These are phyloP conservation scores for Diogma glabrata DNA, from an alignment of 2,888 invertebrate genomes.

Conservation along the genomic window DNA sequence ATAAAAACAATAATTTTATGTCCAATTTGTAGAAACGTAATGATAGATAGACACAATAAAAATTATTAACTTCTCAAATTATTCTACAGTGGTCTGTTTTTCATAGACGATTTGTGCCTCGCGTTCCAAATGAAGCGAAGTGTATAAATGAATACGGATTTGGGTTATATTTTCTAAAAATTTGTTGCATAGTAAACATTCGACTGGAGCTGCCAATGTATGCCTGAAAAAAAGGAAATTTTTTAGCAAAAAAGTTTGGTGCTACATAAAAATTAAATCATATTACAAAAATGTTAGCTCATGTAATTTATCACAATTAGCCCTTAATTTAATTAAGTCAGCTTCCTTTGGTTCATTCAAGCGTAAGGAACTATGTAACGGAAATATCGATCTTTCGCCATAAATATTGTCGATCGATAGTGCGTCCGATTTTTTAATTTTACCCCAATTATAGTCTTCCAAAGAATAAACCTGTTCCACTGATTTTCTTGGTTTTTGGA, in stretches of 20 bases:
- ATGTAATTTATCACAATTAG: conserved; percentile 38
- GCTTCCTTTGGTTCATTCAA: conserved; percentile 32
- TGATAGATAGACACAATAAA: too few relatives aligned
- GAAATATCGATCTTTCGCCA: conserved; percentile 35
- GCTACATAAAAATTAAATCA: too few relatives aligned
- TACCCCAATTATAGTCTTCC: conserved; percentile 31
- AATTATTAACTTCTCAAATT: too few relatives aligned
- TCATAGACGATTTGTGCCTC: conserved; percentile 1
- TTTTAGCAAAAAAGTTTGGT: too few relatives aligned
- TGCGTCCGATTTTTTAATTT: conserved; percentile 28
- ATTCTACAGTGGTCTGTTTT: too few relatives aligned
- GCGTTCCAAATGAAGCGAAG: conserved; percentile 19
- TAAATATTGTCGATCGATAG: conserved; percentile 28
- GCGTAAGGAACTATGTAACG: conserved; percentile 41
- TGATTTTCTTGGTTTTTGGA: conserved; percentile 35
- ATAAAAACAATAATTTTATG: too few relatives aligned
- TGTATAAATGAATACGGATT: conserved; percentile 28
- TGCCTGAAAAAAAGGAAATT: too few relatives aligned
- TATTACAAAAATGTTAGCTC: conserved; percentile 7
- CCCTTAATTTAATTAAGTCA: conserved; percentile 28
- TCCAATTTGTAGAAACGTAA: too few relatives aligned
- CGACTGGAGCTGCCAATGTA: background rate
- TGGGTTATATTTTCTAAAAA: conserved; percentile 23
- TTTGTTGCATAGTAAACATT: conserved; percentile 5
- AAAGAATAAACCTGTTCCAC: conserved; percentile 29